phyloP scores from a whole-genome alignment of 2,888 invertebrate genomes.

The Drosophila trichaetosa region DNA sequence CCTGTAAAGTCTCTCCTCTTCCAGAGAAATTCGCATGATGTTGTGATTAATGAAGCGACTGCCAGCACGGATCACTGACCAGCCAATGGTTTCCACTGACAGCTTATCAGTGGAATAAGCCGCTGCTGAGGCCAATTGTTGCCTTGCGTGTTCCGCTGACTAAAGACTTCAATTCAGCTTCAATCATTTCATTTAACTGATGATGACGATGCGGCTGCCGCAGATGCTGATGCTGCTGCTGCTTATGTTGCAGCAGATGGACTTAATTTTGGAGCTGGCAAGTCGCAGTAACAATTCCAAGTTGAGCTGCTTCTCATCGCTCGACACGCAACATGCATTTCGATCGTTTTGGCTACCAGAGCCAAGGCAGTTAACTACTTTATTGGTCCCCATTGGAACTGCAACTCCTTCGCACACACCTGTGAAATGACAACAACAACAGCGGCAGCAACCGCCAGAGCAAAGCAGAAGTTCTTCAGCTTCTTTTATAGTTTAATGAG shows the following conservation, averaged over 20 bases:
- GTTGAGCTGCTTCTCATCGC: slow-evolving; percentile 13
- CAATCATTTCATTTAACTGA: slow-evolving; percentile 81
- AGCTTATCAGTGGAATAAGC: slow-evolving; percentile 63
- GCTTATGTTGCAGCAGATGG: slow-evolving; percentile 47
- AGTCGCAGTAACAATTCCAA: slow-evolving; percentile 5
- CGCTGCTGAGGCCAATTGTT: slow-evolving; percentile 65
- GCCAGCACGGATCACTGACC: slow-evolving; percentile 58
- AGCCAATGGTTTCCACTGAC: slow-evolving; percentile 63
- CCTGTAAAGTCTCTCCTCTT: slow-evolving; percentile 26
- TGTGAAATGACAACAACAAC: slow-evolving; percentile 65
- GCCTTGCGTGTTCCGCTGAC: slow-evolving; percentile 78
- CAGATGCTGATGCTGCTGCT: slow-evolving; percentile 25
- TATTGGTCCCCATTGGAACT: slow-evolving; percentile 63
- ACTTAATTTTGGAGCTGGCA: slow-evolving; percentile 51
- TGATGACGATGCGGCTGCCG: slow-evolving; percentile 70
- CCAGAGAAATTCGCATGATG: slow-evolving; percentile 76
- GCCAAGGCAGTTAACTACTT: slow-evolving; percentile 75
- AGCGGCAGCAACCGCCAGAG: not conserved
- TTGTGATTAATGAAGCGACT: slow-evolving; percentile 77
- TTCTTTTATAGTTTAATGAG: slow-evolving; percentile 70
- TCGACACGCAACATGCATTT: slow-evolving; percentile 71
- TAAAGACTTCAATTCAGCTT: slow-evolving; percentile 80
- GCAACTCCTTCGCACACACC: slow-evolving; percentile 70
- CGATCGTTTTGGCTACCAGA: slow-evolving; percentile 72
- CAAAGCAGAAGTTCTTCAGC: slow-evolving; percentile 49